A percentile compares a stretch with the other conserved stretches of the same genome.
Conservation (phyloP, 2,888 invertebrate species). For the Sesamia inferens region DNA sequence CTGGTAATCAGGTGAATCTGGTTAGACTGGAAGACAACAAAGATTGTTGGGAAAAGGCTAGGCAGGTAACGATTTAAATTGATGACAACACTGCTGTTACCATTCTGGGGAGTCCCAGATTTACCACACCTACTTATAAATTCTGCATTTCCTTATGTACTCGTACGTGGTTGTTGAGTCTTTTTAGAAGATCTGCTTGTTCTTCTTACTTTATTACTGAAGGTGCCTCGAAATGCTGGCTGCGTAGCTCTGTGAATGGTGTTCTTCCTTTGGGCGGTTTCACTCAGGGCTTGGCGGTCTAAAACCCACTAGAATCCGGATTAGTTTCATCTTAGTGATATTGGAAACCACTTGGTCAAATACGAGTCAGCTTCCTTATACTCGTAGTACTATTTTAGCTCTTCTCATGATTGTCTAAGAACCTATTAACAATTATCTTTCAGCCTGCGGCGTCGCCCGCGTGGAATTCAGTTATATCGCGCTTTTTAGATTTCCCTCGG, state of each 20-base stretch:
- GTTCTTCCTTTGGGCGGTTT: not conserved
- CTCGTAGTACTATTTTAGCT: not conserved
- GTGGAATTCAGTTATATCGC: no score
- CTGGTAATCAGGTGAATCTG: no score
- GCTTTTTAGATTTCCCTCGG: no score
- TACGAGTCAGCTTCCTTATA: not conserved
- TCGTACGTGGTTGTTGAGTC: not conserved
- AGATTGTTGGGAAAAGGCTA: not conserved
- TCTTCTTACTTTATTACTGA: not conserved
- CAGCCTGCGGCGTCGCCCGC: no score
- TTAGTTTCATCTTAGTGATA: not conserved
- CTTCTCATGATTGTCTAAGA: not conserved
- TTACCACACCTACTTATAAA: not conserved
- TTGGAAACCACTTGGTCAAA: not conserved
- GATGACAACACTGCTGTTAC: conserved; percentile 5
- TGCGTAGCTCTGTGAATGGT: not conserved
- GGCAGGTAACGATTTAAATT: not conserved
- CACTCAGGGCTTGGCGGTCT: not conserved
- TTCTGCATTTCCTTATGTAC: not conserved
- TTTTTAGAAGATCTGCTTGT: not conserved
- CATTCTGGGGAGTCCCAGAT: not conserved
- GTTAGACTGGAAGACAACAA: no score
- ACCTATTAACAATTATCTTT: no score
- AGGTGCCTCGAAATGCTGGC: not conserved
- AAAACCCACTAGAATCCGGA: not conserved